Conservation (phyloP, 37 sponge, comb jelly and placozoan species). For the Chondrilla cf. caribensis region DNA sequence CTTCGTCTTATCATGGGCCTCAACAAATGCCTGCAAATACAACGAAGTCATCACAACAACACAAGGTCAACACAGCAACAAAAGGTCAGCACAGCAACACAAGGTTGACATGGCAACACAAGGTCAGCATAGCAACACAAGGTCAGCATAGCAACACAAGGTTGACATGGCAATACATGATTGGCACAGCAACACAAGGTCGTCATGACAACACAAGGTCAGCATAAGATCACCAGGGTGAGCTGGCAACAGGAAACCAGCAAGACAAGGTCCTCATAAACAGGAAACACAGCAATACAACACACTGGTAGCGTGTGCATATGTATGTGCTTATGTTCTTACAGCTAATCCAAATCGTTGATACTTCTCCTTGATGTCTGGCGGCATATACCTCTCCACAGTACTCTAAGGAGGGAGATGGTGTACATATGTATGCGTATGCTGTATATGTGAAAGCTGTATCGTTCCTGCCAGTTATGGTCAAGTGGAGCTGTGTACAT, state of each 20-base stretch:
- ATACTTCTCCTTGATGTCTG: not conserved
- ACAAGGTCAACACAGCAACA: no score
- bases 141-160: not conserved
- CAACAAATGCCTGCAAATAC: conserved; percentile 33
- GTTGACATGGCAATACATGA: no score
- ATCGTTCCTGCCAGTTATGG: no score
- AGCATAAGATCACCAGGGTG: no score
- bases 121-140: not conserved
- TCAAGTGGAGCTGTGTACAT: no score
- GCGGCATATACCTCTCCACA: conserved; percentile 8
- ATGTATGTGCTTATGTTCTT: no score
- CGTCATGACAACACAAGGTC: not conserved
- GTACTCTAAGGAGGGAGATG: not conserved
- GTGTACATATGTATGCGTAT: not conserved
- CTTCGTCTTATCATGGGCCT: conserved; percentile 8
- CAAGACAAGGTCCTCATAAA: no score
- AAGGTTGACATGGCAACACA: not conserved
- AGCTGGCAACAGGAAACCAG: no score
- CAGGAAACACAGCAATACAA: not conserved
- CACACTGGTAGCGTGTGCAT: no score
- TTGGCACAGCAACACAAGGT: not conserved
- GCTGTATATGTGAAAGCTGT: no score
- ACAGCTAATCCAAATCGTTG: conserved; percentile 16
- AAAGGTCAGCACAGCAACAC: not conserved
- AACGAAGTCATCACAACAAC: not conserved